These are phyloP conservation scores for Callinectes sapidus DNA, from an alignment of 2,888 invertebrate genomes.

Conservation along the genomic window DNA sequence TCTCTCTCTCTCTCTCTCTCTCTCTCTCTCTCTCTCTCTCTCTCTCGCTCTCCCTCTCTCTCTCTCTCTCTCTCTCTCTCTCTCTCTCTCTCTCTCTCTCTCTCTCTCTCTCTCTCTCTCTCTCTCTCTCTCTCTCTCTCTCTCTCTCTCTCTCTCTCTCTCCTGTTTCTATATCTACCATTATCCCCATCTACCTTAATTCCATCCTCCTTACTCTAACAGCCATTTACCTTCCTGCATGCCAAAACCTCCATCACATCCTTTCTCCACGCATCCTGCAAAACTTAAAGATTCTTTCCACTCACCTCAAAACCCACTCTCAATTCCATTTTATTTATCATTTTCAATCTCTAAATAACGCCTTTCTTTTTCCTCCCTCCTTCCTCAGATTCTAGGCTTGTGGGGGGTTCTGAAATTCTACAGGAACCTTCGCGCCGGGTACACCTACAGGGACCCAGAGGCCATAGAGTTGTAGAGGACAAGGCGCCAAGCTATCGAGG, in stretches of 20 bases:
- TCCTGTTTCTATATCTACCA: too few relatives aligned
- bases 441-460: constrained; percentile 52
- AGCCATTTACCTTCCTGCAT: too few relatives aligned
- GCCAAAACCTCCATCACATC: not conserved
- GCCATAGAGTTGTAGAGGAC: constrained; percentile 46
- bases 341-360: not conserved
- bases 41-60: not conserved
- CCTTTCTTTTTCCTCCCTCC: constrained; percentile 32
- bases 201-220: not conserved
- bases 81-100: constrained; percentile 18
- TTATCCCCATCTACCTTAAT: not conserved
- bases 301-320: not conserved
- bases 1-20: constrained; percentile 14
- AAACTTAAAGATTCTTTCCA: not conserved
- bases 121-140: not conserved
- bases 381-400: constrained; percentile 22
- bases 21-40: constrained; percentile 19
- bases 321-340: not conserved
- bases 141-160: too few relatives aligned
- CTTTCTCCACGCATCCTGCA: not conserved
- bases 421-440: constrained; percentile 39
- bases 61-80: constrained; percentile 11
- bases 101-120: constrained; percentile 20
- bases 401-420: constrained; percentile 49
- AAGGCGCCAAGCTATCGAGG: not conserved